These are phyloP conservation scores for Turnix velox DNA, from an alignment of 2,113 vertebrate species.

Conservation along the genomic window DNA sequence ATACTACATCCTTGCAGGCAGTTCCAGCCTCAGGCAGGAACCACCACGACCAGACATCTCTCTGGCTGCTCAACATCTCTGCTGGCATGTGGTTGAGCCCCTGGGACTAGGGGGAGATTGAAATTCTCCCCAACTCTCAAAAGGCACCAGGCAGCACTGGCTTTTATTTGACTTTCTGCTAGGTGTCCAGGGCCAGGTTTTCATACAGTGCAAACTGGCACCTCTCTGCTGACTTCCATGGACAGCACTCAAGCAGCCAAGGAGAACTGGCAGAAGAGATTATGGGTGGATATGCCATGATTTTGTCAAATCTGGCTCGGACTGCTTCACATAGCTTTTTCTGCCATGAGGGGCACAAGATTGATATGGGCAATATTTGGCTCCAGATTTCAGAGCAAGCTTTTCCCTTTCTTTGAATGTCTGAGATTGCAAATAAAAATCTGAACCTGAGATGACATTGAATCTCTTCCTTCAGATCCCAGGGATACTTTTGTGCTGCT, in stretches of 20 bases:
- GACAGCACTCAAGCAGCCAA: neutral
- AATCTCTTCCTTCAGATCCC: neutral
- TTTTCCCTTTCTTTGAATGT: neutral
- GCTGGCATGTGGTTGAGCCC: rapidly evolving
- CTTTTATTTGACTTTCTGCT: neutral
- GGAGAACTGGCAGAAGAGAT: neutral
- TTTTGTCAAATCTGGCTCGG: neutral
- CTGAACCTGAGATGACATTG: neutral
- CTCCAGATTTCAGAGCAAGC: neutral
- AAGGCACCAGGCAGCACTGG: neutral
- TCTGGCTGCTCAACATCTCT: neutral
- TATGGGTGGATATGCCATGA: neutral
- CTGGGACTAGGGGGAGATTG: neutral
- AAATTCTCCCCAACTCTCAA: rapidly evolving
- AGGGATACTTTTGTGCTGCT: neutral
- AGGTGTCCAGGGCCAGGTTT: neutral
- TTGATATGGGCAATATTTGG: neutral
- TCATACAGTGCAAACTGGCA: neutral
- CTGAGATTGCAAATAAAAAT: neutral
- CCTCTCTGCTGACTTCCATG: neutral
- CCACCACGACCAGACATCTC: neutral
- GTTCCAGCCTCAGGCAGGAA: neutral
- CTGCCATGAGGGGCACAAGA: neutral
- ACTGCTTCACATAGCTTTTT: neutral
- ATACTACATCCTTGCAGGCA: neutral